A percentile compares a stretch with the other conserved stretches of the same genome.
Conservation (phyloP, 35 echinoderm and acorn worm genomes). For the Ophiothrix spiculata region DNA sequence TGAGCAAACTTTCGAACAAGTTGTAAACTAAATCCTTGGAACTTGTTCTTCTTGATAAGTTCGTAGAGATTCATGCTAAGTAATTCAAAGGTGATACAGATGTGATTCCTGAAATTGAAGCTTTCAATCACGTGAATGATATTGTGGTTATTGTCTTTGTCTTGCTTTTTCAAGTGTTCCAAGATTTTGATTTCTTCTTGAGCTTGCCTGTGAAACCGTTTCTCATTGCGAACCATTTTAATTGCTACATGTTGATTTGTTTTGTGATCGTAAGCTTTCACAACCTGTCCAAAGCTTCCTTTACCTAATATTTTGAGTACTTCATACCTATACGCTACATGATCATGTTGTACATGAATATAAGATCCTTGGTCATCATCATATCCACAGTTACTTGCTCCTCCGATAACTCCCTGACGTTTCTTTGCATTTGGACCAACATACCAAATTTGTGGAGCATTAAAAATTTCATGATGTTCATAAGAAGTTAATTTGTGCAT, state of each 20-base stretch:
- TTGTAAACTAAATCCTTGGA: slow-evolving; percentile 99
- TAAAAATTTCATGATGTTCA: slow-evolving; percentile 99
- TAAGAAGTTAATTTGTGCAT: slow-evolving; percentile 99
- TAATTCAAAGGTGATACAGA: slow-evolving; percentile 97
- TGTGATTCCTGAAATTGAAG: slow-evolving; percentile 96
- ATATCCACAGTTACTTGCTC: slow-evolving; percentile 96
- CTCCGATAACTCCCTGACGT: slow-evolving; percentile 92
- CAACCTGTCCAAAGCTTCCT: slow-evolving; percentile 99
- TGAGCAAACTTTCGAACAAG: slow-evolving; percentile 98
- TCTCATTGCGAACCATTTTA: slow-evolving; percentile 99
- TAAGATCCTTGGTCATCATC: slow-evolving; percentile 99
- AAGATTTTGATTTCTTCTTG: slow-evolving; percentile 99
- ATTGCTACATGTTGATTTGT: slow-evolving; percentile 96
- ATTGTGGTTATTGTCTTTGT: slow-evolving; percentile 99
- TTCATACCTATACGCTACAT: slow-evolving; percentile 94
- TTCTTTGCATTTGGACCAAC: slow-evolving; percentile 99
- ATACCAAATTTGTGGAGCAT: slow-evolving; percentile 82
- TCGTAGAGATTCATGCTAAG: slow-evolving; percentile 99
- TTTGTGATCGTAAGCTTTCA: slow-evolving; percentile 99
- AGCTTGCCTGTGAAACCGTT: slow-evolving; percentile 97
- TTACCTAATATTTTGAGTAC: slow-evolving; percentile 98
- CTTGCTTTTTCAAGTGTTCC: slow-evolving; percentile 96
- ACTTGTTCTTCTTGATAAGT: slow-evolving; percentile 99
- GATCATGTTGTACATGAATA: slow-evolving; percentile 98
- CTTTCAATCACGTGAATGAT: slow-evolving; percentile 96